phyloP scores from a whole-genome alignment of 2,113 vertebrate species.

The Eleginops maclovinus region DNA sequence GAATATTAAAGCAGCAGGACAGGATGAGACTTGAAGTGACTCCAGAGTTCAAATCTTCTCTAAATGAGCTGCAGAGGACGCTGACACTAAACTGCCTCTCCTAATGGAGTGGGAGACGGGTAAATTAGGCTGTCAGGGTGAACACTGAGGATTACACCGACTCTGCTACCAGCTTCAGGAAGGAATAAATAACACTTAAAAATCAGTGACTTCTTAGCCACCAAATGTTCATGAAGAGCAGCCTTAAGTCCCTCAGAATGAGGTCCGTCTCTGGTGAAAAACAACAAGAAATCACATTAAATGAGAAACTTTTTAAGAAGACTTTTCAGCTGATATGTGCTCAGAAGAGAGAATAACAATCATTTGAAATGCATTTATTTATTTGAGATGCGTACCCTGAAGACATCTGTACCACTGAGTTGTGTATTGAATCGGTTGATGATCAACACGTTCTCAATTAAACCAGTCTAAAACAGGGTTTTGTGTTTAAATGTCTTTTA shows the following conservation, averaged over 20 bases:
- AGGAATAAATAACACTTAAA: conserved; percentile 55
- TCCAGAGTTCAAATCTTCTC: not conserved
- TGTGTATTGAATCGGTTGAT: not conserved
- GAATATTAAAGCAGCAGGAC: not conserved
- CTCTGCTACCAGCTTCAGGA: conserved; percentile 13
- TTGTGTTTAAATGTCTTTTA: too few relatives aligned
- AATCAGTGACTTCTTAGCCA: conserved; percentile 42
- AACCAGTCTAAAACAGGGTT: too few relatives aligned
- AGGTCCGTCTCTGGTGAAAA: conserved; percentile 12
- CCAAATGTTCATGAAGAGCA: conserved; percentile 9
- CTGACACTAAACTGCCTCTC: conserved; percentile 30
- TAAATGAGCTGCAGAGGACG: conserved; percentile 1
- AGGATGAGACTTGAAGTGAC: not conserved
- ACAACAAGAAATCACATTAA: not conserved
- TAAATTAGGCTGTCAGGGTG: conserved; percentile 47
- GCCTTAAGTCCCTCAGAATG: conserved; percentile 11
- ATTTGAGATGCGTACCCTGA: too few relatives aligned
- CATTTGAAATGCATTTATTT: not conserved
- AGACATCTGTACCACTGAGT: not conserved
- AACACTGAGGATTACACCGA: conserved; percentile 27
- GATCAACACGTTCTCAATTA: too few relatives aligned
- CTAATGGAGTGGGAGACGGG: conserved; percentile 20
- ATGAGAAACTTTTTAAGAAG: conserved; percentile 1
- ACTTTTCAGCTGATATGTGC: conserved; percentile 7
- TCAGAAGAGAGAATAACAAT: not conserved